Conservation (phyloP, 2,888 invertebrate genomes). For the Scotopteryx bipunctaria region DNA sequence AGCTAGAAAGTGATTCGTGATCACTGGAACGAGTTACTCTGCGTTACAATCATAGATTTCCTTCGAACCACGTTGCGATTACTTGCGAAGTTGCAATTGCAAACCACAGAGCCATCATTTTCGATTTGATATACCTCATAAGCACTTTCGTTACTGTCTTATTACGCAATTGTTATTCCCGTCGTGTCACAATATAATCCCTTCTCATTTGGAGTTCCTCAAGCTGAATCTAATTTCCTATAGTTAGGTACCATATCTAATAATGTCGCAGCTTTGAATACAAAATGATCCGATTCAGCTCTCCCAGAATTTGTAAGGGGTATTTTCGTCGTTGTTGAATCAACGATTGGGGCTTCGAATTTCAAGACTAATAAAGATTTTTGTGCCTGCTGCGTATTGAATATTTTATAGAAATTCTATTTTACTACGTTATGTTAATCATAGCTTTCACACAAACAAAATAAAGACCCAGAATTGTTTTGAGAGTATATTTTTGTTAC, state of each 20-base stretch:
- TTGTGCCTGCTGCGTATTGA: too few relatives aligned
- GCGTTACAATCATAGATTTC: slow-evolving; percentile 21
- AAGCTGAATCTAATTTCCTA: slow-evolving; percentile 20
- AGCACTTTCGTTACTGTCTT: slow-evolving; percentile 14
- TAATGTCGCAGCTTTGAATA: background rate
- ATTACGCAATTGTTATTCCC: slow-evolving; percentile 26
- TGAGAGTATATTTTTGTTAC: too few relatives aligned
- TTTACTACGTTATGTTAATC: too few relatives aligned
- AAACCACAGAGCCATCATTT: slow-evolving; percentile 22
- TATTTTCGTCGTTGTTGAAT: background rate
- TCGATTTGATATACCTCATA: slow-evolving; percentile 23
- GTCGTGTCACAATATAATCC: slow-evolving; percentile 15
- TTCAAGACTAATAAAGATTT: too few relatives aligned
- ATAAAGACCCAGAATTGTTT: too few relatives aligned
- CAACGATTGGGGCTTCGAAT: background rate
- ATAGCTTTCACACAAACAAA: too few relatives aligned
- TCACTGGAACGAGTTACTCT: slow-evolving; percentile 9
- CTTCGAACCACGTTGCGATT: slow-evolving; percentile 10
- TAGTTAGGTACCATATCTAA: background rate
- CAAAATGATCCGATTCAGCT: background rate
- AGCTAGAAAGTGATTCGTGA: slow-evolving; percentile 7
- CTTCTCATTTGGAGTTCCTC: slow-evolving; percentile 18
- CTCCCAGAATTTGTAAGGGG: background rate
- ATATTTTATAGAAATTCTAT: too few relatives aligned
- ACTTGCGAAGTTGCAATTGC: slow-evolving; percentile 8